Conservation (phyloP, 2,797 vertebrate species). For the Paedocypris micromegethes region DNA sequence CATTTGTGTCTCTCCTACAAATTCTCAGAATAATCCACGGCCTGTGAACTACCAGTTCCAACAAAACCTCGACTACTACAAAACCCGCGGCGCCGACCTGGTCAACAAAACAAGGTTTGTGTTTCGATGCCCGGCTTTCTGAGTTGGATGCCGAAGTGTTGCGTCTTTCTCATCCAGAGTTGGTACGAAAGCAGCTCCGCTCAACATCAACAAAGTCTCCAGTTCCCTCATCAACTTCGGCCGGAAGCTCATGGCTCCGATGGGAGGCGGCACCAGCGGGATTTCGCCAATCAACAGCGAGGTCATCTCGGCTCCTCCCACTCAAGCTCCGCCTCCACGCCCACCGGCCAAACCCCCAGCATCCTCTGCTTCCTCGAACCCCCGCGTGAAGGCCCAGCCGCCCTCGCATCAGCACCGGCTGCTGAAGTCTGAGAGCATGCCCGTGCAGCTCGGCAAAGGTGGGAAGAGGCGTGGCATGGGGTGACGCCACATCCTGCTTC, state of each 20-base stretch:
- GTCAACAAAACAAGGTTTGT: slow-evolving; percentile 86
- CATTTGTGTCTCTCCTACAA: neutral
- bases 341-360: slow-evolving; percentile 54
- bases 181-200: slow-evolving; percentile 72
- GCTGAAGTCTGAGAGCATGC: slow-evolving; percentile 97
- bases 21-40: slow-evolving; percentile 81
- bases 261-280: slow-evolving; percentile 61
- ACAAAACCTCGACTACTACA: slow-evolving; percentile 97
- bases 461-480: slow-evolving; percentile 15
- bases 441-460: slow-evolving; percentile 95
- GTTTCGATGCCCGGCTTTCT: neutral
- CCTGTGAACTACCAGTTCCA: slow-evolving; percentile 94
- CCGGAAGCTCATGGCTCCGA: slow-evolving; percentile 88
- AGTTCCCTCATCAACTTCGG: slow-evolving; percentile 92
- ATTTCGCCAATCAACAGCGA: slow-evolving; percentile 64
- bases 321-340: slow-evolving; percentile 43
- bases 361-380: slow-evolving; percentile 26
- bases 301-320: slow-evolving; percentile 50
- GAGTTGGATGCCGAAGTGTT: neutral
- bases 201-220: slow-evolving; percentile 98
- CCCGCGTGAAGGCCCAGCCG: slow-evolving; percentile 29
- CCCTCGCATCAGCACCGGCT: slow-evolving; percentile 68
- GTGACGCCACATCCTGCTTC: too few species aligned
- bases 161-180: slow-evolving; percentile 52
- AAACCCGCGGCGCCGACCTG: slow-evolving; percentile 88